These are phyloP conservation scores for Drosophila lutescens DNA, from an alignment of 2,888 invertebrate species.

Conservation along the genomic window DNA sequence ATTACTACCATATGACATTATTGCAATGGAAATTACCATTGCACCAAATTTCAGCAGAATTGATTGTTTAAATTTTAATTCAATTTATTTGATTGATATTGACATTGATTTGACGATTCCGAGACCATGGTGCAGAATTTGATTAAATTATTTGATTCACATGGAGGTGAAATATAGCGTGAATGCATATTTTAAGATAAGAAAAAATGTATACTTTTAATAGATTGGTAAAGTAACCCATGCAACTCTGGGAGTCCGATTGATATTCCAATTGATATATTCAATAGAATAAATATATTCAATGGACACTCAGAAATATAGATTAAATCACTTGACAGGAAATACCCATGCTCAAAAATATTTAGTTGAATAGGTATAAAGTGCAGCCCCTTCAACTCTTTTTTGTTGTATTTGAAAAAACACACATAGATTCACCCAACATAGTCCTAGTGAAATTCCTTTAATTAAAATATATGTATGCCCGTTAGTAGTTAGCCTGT, in stretches of 20 bases:
- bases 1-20: background rate
- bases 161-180: background rate
- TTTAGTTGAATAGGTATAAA: background rate
- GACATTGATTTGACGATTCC: constrained; percentile 11
- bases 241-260: no score
- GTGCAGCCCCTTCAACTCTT: background rate
- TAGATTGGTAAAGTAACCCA: no score
- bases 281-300: no score
- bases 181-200: background rate
- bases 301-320: no score
- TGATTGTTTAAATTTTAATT: constrained; percentile 6
- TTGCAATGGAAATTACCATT: background rate
- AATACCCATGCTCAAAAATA: background rate
- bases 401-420: no score
- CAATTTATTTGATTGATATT: constrained; percentile 20
- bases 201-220: background rate
- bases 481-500: background rate
- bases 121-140: background rate
- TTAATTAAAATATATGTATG: background rate
- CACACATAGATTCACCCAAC: background rate
- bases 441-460: background rate
- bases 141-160: constrained; percentile 5
- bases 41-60: background rate
- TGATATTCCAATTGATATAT: no score
- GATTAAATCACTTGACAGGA: no score